A percentile compares a stretch with the other conserved stretches of the same genome.
phyloP scores from a whole-genome alignment of 1,140 invertebrate species.

The Cydia fagiglandana region DNA sequence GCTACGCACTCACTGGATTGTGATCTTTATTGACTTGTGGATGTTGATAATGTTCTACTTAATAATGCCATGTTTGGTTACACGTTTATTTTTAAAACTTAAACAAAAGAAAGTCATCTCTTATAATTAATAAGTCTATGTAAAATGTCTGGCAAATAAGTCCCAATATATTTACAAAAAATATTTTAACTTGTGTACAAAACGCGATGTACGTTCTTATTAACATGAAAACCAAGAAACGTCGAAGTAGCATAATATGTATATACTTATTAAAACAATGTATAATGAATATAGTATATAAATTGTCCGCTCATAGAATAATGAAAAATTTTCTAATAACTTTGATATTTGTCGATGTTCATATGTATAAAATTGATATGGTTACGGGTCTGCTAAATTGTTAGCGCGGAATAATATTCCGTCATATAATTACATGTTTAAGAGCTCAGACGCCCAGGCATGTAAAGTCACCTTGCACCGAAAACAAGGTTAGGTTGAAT shows the following conservation, averaged over 20 bases:
- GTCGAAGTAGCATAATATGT: slow-evolving; percentile 14
- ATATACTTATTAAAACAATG: slow-evolving; percentile 30
- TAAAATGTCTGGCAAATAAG: slow-evolving; percentile 56
- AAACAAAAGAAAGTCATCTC: slow-evolving; percentile 3
- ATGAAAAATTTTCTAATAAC: slow-evolving; percentile 29
- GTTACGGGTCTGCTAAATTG: slow-evolving; percentile 64
- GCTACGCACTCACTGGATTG: slow-evolving; percentile 1
- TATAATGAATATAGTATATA: slow-evolving; percentile 31
- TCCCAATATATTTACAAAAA: slow-evolving; percentile 69
- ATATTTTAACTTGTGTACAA: slow-evolving; percentile 58
- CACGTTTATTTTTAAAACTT: neutral
- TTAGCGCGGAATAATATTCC: slow-evolving; percentile 64
- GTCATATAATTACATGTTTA: slow-evolving; percentile 75
- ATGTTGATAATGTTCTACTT: slow-evolving; percentile 5
- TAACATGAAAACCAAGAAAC: slow-evolving; percentile 60
- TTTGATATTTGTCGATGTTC: slow-evolving; percentile 52
- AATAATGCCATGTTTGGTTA: neutral
- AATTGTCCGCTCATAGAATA: slow-evolving; percentile 15
- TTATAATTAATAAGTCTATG: slow-evolving; percentile 15
- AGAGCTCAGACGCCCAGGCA: slow-evolving; percentile 71
- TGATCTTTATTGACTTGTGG: slow-evolving; percentile 7
- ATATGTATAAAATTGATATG: slow-evolving; percentile 73
- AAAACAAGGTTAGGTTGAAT: slow-evolving; percentile 73
- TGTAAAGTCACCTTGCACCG: slow-evolving; percentile 75
- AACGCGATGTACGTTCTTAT: slow-evolving; percentile 52